Evolutionary conservation across 2,113 vertebrate genomes (phyloP).

Genomic region (Elephas maximus): DNA sequence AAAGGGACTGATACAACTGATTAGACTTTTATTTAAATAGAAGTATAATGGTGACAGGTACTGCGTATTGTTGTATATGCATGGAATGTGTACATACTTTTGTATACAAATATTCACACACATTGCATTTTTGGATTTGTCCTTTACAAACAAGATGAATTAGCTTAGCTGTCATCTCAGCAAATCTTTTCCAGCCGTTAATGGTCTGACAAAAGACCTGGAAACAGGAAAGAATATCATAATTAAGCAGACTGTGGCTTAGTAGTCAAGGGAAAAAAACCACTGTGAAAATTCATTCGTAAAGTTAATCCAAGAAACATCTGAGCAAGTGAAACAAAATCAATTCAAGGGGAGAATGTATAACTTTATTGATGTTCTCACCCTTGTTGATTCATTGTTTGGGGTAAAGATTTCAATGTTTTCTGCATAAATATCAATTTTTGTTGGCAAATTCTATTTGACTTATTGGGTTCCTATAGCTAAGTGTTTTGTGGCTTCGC

Average conservation of each 20-base stretch:
- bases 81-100: not conserved
- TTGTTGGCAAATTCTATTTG: constrained; percentile 61
- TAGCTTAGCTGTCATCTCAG: constrained; percentile 3
- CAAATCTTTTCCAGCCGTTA: constrained; percentile 27
- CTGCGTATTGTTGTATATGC: not conserved
- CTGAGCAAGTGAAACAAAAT: constrained; percentile 69
- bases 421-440: constrained; percentile 66
- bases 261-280: constrained; percentile 52
- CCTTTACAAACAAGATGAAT: constrained; percentile 31
- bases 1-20: not conserved
- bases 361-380: constrained; percentile 67
- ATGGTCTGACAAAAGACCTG: constrained; percentile 40
- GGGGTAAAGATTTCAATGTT: constrained; percentile 58
- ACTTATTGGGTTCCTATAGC: constrained; percentile 52
- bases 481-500: constrained; percentile 40
- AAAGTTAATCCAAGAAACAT: constrained; percentile 74
- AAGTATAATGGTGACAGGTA: not conserved
- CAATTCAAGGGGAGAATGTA: constrained; percentile 61
- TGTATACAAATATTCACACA: not conserved
- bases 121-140: not conserved
- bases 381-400: constrained; percentile 64
- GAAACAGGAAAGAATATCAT: constrained; percentile 8
- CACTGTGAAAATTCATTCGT: constrained; percentile 69
- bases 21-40: not conserved
- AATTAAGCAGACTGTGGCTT: constrained; percentile 63